Base-by-base conservation (phyloP, 2,113 vertebrate genomes). In the Fukomys damarensis region DNA sequence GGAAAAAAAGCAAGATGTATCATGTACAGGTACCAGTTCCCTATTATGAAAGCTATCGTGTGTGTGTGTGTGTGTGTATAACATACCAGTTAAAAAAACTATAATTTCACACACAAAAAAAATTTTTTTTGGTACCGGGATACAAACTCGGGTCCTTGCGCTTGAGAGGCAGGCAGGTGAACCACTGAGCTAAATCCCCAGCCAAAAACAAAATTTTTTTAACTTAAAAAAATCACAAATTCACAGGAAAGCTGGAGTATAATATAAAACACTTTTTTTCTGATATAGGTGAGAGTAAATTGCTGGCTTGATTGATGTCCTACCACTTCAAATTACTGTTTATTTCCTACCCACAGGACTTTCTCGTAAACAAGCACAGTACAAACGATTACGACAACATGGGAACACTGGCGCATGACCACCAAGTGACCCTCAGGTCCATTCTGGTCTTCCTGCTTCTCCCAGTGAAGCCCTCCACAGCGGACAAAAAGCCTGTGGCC, bases 181-280 rank as follows among this genome's bases (percentile, higher is more conserved):
- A n/a, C n/a, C n/a, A n/a, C n/a, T n/a, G n/a, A n/a, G n/a, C n/a
- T n/a, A n/a, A n/a, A n/a, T n/a, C n/a, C n/a, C n/a, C n/a, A n/a
- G n/a, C n/a, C n/a, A n/a, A n/a, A n/a, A n/a, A n/a, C n/a, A n/a
- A n/a, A n/a, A n/a, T n/a, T 4, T 82, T 92, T 65, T 52, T 20
- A 83, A 79, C 54, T 84, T 61, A 86, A 49, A 89, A 86, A 74
- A 76, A 66, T 65, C 35, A 58, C 20, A 26, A 79, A 56, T 26
- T 85, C 74, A 85, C 22, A 28, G 65, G 90, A 88, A 17, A 84
- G 30, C 22, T 52, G 22, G 22, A 65, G 22, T 85, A 63, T 8
- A 97, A 93, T 2, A 66, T 3, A 83, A 74, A 82, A 52, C 66
- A 49, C 28, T 96, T 86, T 86, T 22, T 46, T 46, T 49, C n/a